These are phyloP conservation scores for Microchrysa polita DNA, from an alignment of 2,888 invertebrate genomes.

Conservation along the genomic window DNA sequence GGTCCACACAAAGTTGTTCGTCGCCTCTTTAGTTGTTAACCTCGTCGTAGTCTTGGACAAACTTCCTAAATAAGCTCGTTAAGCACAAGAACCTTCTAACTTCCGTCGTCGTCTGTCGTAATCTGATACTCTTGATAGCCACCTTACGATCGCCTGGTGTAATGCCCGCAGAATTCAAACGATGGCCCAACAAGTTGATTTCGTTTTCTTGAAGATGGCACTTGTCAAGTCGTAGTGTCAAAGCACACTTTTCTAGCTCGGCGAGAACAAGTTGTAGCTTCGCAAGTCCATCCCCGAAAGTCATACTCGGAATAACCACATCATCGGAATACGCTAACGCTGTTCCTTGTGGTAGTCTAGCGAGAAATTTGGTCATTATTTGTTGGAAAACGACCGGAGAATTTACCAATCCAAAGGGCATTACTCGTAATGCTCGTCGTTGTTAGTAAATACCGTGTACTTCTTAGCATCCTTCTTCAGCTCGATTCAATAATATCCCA, in stretches of 20 bases:
- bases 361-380: not conserved
- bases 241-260: constrained; percentile 43
- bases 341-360: not conserved
- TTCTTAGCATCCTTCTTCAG: no score
- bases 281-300: constrained; percentile 19
- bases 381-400: constrained; percentile 26
- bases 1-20: constrained; percentile 42
- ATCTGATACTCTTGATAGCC: not conserved
- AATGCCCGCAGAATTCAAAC: constrained; percentile 47
- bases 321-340: constrained; percentile 48
- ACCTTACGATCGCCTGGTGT: constrained; percentile 45
- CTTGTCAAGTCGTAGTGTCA: constrained; percentile 49
- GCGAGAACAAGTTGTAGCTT: constrained; percentile 44
- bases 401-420: constrained; percentile 34
- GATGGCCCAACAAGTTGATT: constrained; percentile 49
- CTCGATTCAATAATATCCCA: no score
- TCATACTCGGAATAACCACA: constrained; percentile 48
- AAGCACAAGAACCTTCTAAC: constrained; percentile 23
- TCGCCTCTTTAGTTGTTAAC: constrained; percentile 35
- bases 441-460: no score
- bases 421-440: no score
- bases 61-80: constrained; percentile 33
- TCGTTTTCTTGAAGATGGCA: constrained; percentile 48
- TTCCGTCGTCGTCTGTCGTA: not conserved
- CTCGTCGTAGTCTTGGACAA: constrained; percentile 33